Base-by-base conservation (phyloP, 2,888 invertebrate species). In the Dryocosmus kuriphilus region DNA sequence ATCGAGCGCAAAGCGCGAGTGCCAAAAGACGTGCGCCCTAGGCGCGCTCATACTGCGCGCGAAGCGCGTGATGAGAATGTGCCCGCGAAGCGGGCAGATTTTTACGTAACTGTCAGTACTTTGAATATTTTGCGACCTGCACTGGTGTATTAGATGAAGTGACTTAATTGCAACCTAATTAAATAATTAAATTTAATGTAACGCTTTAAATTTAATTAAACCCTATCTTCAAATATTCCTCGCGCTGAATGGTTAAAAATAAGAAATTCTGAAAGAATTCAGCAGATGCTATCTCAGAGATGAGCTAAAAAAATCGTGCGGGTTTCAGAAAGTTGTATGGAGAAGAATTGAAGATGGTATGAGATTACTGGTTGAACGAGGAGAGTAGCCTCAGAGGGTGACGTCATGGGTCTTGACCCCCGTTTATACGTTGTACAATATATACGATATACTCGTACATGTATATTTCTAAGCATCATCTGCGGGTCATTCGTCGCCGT, bases 401-500 rank as follows among this genome's bases (percentile, higher is more conserved):
- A 60, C 75, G 22, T 51, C 75, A 75, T 19, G 61, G 60, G 46
- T 62, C 75, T 46, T 75, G 61, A 75, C 78, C 57, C 55, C 61
- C 46, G 61, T 77, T 80, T 77, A 60, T 24, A n/a, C 8, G 51
- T 51, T 57, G 55, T 55, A 55, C 51, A 55, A 22, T 55, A n/a
- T 55, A n/a, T 55, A 55, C 11, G 22, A 55, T 62, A 62, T 62
- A 22, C 22, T 35, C 35, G n/a, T 63, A 71, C n/a, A 16, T 74
- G 75, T 77, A 80, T 74, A 80, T 74, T 75, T 76, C 77, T 81
- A 74, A 73, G 79, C 75, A 80, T 80, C 57, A 75, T 75, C 77
- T 79, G 79, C 79, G 80, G 79, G 81, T 80, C 78, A 71, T 80
- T 81, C 79, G 78, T 79, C 78, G 77, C 74, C 75, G 75, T 65